Evolutionary conservation across 2,797 vertebrate species (phyloP).

Genomic region (Syngnathus rostellatus): DNA sequence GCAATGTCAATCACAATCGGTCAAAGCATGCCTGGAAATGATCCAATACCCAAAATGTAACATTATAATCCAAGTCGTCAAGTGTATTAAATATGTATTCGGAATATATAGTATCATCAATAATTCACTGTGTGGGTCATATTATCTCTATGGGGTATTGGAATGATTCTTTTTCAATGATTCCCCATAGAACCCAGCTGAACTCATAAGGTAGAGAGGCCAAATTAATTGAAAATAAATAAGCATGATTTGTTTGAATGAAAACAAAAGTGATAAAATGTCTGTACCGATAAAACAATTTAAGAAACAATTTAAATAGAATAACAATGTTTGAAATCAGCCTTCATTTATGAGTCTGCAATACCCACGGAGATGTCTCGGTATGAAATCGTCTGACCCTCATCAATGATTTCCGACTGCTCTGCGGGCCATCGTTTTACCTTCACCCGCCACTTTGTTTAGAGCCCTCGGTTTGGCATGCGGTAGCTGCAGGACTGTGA

Average conservation of each 20-base stretch:
- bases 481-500: constrained; percentile 29
- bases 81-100: not conserved
- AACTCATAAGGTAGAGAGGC: not conserved
- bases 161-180: not conserved
- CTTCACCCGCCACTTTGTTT: constrained; percentile 28
- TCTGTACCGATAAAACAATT: constrained; percentile 14
- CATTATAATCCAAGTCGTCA: not conserved
- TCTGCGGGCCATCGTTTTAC: constrained; percentile 23
- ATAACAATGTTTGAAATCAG: constrained; percentile 12
- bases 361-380: constrained; percentile 43
- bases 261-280: not conserved
- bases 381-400: constrained; percentile 37
- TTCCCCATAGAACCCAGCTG: not conserved
- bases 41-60: not conserved
- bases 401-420: constrained; percentile 53
- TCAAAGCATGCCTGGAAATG: not conserved
- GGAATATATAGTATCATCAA: not conserved
- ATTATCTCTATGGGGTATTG: not conserved
- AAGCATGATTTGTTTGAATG: not conserved
- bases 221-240: not conserved
- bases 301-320: constrained; percentile 16
- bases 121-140: not conserved
- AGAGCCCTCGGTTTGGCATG: constrained; percentile 24
- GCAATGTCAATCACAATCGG: not conserved
- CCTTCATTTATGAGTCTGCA: constrained; percentile 33